These are phyloP conservation scores for Perca schrenkii DNA, from an alignment of 2,113 vertebrate genomes.

Conservation along the genomic window DNA sequence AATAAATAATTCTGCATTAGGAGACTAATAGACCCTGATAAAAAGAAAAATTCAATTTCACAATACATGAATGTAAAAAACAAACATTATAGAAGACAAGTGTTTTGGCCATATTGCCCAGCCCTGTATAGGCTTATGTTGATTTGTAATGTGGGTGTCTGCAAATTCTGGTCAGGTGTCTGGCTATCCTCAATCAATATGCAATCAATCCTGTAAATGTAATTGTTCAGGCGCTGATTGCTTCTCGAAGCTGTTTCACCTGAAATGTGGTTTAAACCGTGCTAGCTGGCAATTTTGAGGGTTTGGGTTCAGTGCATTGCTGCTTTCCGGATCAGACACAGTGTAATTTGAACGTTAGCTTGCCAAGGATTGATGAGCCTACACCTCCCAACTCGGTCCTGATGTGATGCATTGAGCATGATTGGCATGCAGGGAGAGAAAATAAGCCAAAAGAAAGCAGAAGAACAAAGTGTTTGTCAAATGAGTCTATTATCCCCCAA, in stretches of 20 bases:
- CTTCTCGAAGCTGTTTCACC: constrained; percentile 50
- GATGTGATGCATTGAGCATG: constrained; percentile 56
- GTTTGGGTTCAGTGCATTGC: constrained; percentile 11
- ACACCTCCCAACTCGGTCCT: constrained; percentile 49
- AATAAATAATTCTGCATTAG: too few species aligned
- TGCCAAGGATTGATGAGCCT: constrained; percentile 54
- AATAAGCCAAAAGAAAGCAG: constrained; percentile 58
- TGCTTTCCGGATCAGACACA: constrained; percentile 31
- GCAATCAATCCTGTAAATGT: constrained; percentile 56
- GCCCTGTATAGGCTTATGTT: neutral
- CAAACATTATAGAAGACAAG: too few species aligned
- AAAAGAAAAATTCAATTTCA: too few species aligned
- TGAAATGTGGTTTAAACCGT: constrained; percentile 21
- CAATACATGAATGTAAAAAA: too few species aligned
- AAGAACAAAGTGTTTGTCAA: constrained; percentile 78
- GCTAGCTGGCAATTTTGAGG: constrained; percentile 1
- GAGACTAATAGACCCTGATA: too few species aligned
- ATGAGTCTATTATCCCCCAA: constrained; percentile 66
- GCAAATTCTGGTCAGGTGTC: constrained; percentile 60
- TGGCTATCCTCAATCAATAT: constrained; percentile 64
- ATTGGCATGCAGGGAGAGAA: constrained; percentile 72
- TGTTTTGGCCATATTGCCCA: too few species aligned
- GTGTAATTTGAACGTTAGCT: constrained; percentile 37
- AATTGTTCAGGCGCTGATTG: constrained; percentile 68
- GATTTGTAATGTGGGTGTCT: constrained; percentile 22